phyloP scores from a whole-genome alignment of 2,888 invertebrate genomes.

The Sinotaia quadrata region DNA sequence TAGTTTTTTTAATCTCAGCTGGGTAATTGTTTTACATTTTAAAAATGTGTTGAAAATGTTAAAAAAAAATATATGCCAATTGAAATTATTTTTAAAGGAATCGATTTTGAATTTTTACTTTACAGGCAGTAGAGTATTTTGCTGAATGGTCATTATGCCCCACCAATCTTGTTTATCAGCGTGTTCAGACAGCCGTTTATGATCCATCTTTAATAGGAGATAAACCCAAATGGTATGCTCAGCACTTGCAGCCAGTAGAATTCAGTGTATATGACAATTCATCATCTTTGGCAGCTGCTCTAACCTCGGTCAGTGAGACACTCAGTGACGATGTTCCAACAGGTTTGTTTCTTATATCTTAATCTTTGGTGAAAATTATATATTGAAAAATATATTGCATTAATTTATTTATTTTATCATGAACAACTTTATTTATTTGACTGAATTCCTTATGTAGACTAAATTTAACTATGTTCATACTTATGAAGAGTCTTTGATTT shows the following conservation, averaged over 20 bases:
- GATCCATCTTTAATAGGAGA: conserved; percentile 97
- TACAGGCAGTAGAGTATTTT: conserved; percentile 94
- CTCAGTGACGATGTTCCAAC: conserved; percentile 69
- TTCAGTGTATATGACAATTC: conserved; percentile 95
- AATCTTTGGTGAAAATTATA: no score
- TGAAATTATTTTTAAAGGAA: background rate
- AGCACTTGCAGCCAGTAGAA: conserved; percentile 83
- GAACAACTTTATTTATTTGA: no score
- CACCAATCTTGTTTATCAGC: conserved; percentile 95
- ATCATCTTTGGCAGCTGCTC: conserved; percentile 67
- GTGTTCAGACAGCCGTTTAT: conserved; percentile 94
- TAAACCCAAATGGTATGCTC: conserved; percentile 95
- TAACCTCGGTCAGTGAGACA: conserved; percentile 58
- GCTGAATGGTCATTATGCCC: conserved; percentile 99
- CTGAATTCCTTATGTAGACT: no score
- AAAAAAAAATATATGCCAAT: background rate
- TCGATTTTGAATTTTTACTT: background rate
- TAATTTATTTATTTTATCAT: no score
- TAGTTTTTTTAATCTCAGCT: background rate
- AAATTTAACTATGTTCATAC: no score
- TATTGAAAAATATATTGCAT: no score
- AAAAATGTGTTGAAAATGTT: background rate
- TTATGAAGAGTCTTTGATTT: no score
- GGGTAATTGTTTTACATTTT: background rate
- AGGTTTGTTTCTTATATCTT: no score